A percentile compares a stretch with the other conserved stretches of the same genome.
These are phyloP conservation scores for Garra rufa DNA, from an alignment of 2,113 vertebrate genomes.

Conservation along the genomic window DNA sequence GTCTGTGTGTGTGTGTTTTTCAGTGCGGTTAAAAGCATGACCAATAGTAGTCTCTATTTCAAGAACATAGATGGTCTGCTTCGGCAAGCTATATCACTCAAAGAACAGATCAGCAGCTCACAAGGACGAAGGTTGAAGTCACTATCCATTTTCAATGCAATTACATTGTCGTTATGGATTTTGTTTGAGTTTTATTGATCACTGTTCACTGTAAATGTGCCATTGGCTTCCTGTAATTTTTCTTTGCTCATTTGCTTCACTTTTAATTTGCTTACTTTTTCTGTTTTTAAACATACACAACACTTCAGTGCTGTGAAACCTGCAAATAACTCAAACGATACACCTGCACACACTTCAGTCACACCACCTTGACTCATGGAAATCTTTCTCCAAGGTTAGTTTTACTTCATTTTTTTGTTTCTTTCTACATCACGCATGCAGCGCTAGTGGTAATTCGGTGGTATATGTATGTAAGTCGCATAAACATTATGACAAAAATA, in stretches of 20 bases:
- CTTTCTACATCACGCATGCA: not conserved
- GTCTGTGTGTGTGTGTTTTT: not conserved
- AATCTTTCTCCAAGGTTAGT: constrained; percentile 73
- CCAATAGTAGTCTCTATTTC: constrained; percentile 91
- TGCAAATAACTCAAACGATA: constrained; percentile 69
- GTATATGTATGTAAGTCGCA: no score
- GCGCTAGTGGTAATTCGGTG: not conserved
- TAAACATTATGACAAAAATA: not conserved
- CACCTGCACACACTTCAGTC: constrained; percentile 71
- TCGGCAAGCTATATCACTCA: constrained; percentile 82
- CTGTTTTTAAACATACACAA: constrained; percentile 65
- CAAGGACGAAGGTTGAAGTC: constrained; percentile 85
- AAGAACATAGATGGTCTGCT: constrained; percentile 91
- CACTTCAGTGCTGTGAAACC: constrained; percentile 64
- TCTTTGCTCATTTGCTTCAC: constrained; percentile 34
- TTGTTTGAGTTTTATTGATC: not conserved
- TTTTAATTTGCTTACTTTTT: constrained; percentile 45
- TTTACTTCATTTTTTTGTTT: constrained; percentile 35
- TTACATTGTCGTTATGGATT: not conserved
- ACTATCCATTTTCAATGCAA: not conserved
- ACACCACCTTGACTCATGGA: constrained; percentile 71
- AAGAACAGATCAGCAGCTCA: constrained; percentile 82
- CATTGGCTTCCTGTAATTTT: constrained; percentile 19
- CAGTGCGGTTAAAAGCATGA: constrained; percentile 94
- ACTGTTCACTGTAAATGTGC: not conserved